A percentile compares a stretch with the other conserved stretches of the same genome.
phyloP scores from a whole-genome alignment of 2,113 vertebrate genomes.

The Micronisus gabar region DNA sequence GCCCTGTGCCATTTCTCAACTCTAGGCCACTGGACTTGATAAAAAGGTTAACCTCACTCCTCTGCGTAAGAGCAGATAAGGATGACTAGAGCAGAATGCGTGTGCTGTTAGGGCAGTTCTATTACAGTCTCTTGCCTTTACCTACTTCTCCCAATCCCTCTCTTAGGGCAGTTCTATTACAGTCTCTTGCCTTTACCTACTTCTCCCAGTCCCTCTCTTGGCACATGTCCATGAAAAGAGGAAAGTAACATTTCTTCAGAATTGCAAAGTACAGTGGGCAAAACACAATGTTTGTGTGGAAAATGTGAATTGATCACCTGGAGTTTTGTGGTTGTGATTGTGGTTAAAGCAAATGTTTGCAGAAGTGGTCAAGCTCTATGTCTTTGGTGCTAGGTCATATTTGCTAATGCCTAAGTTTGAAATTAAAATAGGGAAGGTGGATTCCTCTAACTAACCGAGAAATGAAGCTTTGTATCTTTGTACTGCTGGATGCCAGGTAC shows the following conservation, averaged over 20 bases:
- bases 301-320: background rate
- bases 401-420: background rate
- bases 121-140: background rate
- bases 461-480: background rate
- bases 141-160: background rate
- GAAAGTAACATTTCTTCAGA: background rate
- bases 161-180: background rate
- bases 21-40: background rate
- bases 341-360: background rate
- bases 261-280: background rate
- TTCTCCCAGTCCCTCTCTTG: background rate
- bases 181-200: background rate
- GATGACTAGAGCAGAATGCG: background rate
- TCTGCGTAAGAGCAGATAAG: background rate
- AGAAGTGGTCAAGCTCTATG: background rate
- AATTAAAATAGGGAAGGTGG: background rate
- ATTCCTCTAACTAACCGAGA: background rate
- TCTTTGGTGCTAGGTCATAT: background rate
- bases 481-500: background rate
- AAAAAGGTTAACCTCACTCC: background rate
- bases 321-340: background rate
- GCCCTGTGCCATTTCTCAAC: background rate
- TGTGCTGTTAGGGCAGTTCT: background rate
- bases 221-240: background rate
- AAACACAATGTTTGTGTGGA: background rate